Percentiles rank a stretch among this genome's conserved stretches.
Conservation (phyloP, 30 jellyfish, hydroid and myxozoan species). For the Catostylus mosaicus region DNA sequence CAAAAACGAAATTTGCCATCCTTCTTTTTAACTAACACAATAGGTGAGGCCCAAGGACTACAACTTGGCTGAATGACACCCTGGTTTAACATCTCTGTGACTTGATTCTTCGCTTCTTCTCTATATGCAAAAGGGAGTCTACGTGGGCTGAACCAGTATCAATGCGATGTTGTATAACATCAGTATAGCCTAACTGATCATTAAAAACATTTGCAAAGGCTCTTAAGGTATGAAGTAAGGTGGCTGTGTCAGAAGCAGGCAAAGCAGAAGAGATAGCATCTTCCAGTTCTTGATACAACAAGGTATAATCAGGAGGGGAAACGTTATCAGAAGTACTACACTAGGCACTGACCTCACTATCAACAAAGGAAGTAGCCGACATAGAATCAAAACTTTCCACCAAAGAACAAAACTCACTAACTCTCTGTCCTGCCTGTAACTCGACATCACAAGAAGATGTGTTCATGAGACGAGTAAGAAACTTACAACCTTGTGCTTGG, state of each 20-base stretch:
- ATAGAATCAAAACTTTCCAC: slow-evolving; percentile 7
- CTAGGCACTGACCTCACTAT: neutral
- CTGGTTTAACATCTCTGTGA: slow-evolving; percentile 45
- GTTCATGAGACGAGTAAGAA: slow-evolving; percentile 28
- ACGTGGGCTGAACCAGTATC: slow-evolving; percentile 60
- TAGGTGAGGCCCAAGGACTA: slow-evolving; percentile 65
- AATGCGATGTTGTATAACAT: slow-evolving; percentile 27
- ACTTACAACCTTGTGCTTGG: slow-evolving; percentile 14
- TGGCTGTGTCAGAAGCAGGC: neutral
- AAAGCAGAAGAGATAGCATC: neutral
- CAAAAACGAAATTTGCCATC: slow-evolving; percentile 61
- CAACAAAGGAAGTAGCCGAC: neutral
- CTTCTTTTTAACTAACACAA: slow-evolving; percentile 67
- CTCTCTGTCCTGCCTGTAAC: slow-evolving; percentile 33
- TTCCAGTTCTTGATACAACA: slow-evolving; percentile 10
- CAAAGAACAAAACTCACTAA: slow-evolving; percentile 24
- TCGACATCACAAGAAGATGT: slow-evolving; percentile 21
- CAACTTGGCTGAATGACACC: slow-evolving; percentile 55
- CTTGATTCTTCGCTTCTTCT: slow-evolving; percentile 43
- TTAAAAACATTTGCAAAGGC: slow-evolving; percentile 28
- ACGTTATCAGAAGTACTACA: neutral
- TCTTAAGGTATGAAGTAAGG: slow-evolving; percentile 7
- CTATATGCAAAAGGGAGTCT: slow-evolving; percentile 55
- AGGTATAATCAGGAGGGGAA: too few relatives aligned
- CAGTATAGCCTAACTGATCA: slow-evolving; percentile 39